Evolutionary conservation across 2,888 invertebrate genomes (phyloP).

Genomic region (Temnothorax unifasciatus): DNA sequence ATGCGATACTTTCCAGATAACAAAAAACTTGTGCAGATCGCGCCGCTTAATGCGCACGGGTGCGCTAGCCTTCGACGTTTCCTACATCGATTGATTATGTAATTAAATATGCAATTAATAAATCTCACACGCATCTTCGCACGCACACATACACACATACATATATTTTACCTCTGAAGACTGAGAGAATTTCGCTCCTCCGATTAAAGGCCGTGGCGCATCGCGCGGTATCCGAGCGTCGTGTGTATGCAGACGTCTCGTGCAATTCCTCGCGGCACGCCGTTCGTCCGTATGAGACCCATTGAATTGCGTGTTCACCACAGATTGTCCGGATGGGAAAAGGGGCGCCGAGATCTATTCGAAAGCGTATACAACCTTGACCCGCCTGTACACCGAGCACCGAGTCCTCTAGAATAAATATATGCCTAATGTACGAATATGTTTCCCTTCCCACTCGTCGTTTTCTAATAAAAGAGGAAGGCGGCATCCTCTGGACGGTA

Average conservation of each 20-base stretch:
- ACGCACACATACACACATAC: not conserved
- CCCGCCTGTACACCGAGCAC: not conserved
- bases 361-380: conserved; percentile 29
- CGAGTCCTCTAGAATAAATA: conserved; percentile 4
- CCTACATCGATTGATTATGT: conserved; percentile 7
- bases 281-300: conserved; percentile 38
- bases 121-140: not conserved
- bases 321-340: not conserved
- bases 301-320: conserved; percentile 57
- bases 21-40: conserved; percentile 32
- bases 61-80: not conserved
- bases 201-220: conserved; percentile 36
- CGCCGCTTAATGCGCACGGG: conserved; percentile 4
- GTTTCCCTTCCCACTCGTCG: not conserved
- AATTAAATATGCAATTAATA: conserved; percentile 3
- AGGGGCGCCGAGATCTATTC: not conserved
- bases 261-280: conserved; percentile 30
- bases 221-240: conserved; percentile 59
- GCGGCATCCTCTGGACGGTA: not conserved
- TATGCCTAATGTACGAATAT: not conserved
- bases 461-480: not conserved
- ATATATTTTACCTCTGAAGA: conserved; percentile 29
- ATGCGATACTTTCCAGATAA: conserved; percentile 22
- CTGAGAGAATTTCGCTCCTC: conserved; percentile 37
- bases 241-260: conserved; percentile 36